Percentiles rank a stretch among this genome's conserved stretches.
phyloP scores from a whole-genome alignment of 92 coral and sea anemone genomes.

The Epizoanthus rinbou region DNA sequence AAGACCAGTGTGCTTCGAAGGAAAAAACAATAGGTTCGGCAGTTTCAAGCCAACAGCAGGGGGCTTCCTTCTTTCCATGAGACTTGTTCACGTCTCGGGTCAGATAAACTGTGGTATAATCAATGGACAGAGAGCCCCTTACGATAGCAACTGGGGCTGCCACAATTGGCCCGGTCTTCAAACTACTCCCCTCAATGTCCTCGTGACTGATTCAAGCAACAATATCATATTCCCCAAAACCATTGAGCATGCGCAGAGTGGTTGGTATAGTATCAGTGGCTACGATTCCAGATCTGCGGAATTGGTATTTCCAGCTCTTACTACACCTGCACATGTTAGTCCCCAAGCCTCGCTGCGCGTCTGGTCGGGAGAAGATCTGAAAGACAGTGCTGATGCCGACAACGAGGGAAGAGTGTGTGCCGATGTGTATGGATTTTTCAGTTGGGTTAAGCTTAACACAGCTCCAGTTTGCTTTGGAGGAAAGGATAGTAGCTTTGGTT shows the following conservation, averaged over 20 bases:
- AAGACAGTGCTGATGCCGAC: conserved; percentile 36
- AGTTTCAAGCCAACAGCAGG: conserved; percentile 6
- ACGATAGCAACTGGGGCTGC: conserved; percentile 47
- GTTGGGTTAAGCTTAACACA: conserved; percentile 14
- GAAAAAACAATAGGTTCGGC: conserved; percentile 36
- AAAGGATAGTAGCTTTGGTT: neutral
- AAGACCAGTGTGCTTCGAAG: conserved; percentile 36
- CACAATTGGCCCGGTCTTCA: conserved; percentile 33
- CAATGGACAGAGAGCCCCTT: conserved; percentile 5
- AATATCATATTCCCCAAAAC: conserved; percentile 38
- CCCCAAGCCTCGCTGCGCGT: conserved; percentile 3
- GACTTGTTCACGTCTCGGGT: conserved; percentile 46
- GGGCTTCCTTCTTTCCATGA: conserved; percentile 39
- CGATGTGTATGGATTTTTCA: conserved; percentile 54
- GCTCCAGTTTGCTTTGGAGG: conserved; percentile 27
- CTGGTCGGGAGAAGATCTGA: conserved; percentile 77
- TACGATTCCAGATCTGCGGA: neutral
- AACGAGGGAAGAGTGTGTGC: conserved; percentile 72
- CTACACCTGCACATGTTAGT: neutral
- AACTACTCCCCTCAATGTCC: conserved; percentile 29
- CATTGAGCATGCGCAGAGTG: neutral
- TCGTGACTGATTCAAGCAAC: conserved; percentile 35
- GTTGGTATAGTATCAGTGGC: conserved; percentile 12
- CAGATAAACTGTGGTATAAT: conserved; percentile 34
- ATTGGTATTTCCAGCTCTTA: conserved; percentile 3